A percentile compares a stretch with the other conserved stretches of the same genome.
Conservation (phyloP, 2,888 invertebrate species). For the Epinotia bilunana region DNA sequence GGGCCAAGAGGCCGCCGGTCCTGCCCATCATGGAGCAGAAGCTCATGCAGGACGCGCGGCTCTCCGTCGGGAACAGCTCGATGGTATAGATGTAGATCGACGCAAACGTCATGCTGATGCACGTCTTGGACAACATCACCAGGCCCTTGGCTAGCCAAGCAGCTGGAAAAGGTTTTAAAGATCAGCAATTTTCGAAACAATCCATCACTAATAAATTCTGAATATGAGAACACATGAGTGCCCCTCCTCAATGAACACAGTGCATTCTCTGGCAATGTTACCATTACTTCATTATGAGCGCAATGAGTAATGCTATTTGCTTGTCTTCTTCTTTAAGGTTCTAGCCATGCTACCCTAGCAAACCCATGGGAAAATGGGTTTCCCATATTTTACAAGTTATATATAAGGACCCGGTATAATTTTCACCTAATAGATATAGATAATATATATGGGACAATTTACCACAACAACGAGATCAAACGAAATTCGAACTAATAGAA, state of each 20-base stretch:
- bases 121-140: slow-evolving; percentile 82
- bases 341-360: too few species aligned
- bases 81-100: slow-evolving; percentile 86
- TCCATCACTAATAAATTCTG: neutral
- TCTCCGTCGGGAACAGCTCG: slow-evolving; percentile 86
- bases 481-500: neutral
- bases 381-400: too few species aligned
- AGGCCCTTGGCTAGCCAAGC: slow-evolving; percentile 33
- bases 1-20: slow-evolving; percentile 85
- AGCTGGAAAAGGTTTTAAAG: neutral
- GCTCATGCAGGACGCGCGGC: slow-evolving; percentile 84
- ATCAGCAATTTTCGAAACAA: neutral
- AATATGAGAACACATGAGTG: neutral
- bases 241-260: too few species aligned
- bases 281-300: too few species aligned
- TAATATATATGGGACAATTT: too few species aligned
- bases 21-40: slow-evolving; percentile 86
- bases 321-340: too few species aligned
- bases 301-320: too few species aligned
- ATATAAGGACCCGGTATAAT: too few species aligned
- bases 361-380: too few species aligned
- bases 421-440: too few species aligned
- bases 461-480: too few species aligned
- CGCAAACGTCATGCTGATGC: slow-evolving; percentile 85
- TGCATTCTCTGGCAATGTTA: too few species aligned